Conservation (phyloP, 2,113 vertebrate species). For the Ramphastos sulfuratus region DNA sequence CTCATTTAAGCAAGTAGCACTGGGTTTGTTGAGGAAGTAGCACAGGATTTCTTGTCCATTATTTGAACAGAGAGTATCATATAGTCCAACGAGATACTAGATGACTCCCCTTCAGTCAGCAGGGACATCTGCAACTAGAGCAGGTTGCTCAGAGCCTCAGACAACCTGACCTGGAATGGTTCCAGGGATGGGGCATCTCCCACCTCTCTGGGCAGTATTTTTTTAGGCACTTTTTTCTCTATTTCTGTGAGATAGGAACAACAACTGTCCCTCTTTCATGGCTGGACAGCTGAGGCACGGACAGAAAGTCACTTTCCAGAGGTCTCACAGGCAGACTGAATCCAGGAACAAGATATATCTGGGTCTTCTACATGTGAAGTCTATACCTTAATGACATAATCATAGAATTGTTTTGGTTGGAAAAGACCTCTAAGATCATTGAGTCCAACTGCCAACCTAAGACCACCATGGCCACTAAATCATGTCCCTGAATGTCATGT, state of each 20-base stretch:
- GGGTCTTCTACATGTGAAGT: background rate
- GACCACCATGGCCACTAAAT: too few relatives aligned
- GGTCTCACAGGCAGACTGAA: background rate
- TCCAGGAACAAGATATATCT: background rate
- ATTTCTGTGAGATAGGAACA: background rate
- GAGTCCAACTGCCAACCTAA: too few relatives aligned
- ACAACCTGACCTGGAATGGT: too few relatives aligned
- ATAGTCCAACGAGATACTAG: too few relatives aligned
- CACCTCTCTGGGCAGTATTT: background rate
- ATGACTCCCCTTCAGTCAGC: too few relatives aligned
- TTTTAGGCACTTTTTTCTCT: background rate
- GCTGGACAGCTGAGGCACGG: background rate
- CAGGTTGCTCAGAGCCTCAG: too few relatives aligned
- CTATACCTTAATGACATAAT: too few relatives aligned
- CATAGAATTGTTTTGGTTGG: too few relatives aligned
- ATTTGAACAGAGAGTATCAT: background rate
- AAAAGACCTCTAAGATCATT: too few relatives aligned
- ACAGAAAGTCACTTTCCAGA: background rate
- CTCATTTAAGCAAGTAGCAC: background rate
- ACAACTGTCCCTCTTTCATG: background rate
- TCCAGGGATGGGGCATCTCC: too few relatives aligned
- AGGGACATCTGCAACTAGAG: too few relatives aligned
- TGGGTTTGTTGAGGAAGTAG: background rate
- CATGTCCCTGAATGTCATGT: too few relatives aligned
- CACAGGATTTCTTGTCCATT: background rate